phyloP scores from a whole-genome alignment of 2,888 invertebrate genomes.

The Rutpela maculata region DNA sequence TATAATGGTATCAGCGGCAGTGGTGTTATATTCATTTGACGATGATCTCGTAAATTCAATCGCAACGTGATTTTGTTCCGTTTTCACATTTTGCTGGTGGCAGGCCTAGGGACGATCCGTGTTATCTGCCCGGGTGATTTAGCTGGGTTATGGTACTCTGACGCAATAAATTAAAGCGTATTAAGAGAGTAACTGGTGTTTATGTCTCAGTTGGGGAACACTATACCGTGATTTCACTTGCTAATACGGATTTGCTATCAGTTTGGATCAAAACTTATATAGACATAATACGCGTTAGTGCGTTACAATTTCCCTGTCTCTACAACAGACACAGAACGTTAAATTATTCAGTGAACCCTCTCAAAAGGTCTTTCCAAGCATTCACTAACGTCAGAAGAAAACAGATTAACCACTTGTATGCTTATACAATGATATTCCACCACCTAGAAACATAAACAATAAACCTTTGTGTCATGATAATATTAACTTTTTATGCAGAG shows the following conservation, averaged over 20 bases:
- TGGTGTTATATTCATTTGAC: slow-evolving; percentile 41
- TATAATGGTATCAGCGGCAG: slow-evolving; percentile 12
- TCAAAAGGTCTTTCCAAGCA: background rate
- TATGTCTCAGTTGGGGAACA: slow-evolving; percentile 49
- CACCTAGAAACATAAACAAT: background rate
- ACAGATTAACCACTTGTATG: background rate
- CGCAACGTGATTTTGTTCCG: slow-evolving; percentile 45
- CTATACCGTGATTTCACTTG: slow-evolving; percentile 33
- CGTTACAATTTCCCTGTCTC: background rate
- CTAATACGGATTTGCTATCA: slow-evolving; percentile 32
- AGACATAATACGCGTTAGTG: slow-evolving; percentile 7
- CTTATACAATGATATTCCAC: too few relatives aligned
- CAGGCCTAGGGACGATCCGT: slow-evolving; percentile 34
- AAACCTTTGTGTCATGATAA: background rate
- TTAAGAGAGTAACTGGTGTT: slow-evolving; percentile 57
- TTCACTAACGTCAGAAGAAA: background rate
- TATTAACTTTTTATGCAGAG: too few relatives aligned
- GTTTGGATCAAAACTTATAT: slow-evolving; percentile 18
- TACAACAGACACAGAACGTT: background rate
- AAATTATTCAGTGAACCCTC: slow-evolving; percentile 4
- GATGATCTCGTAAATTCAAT: slow-evolving; percentile 53
- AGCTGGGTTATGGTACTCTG: slow-evolving; percentile 52
- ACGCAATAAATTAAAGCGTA: slow-evolving; percentile 56
- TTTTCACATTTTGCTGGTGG: slow-evolving; percentile 49
- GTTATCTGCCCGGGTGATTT: slow-evolving; percentile 56